A percentile compares a stretch with the other conserved stretches of the same genome.
Evolutionary conservation across 2,113 vertebrate genomes (phyloP).

Genomic region (Manacus vitellinus): DNA sequence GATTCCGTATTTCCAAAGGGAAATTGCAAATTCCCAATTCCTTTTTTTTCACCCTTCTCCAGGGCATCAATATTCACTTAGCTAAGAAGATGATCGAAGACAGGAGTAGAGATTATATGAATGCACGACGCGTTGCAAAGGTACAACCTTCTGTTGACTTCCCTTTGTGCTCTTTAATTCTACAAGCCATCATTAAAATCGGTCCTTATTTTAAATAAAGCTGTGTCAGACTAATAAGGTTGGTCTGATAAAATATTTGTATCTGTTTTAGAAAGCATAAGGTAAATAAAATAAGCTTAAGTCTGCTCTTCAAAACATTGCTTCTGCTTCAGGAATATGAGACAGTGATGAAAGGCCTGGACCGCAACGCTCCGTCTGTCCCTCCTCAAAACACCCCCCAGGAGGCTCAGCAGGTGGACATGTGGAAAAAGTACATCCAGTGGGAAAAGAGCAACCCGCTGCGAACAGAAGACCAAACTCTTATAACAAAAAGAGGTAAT

Average conservation of each 20-base stretch:
- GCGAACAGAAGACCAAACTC: slow-evolving; percentile 96
- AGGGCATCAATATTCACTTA: slow-evolving; percentile 98
- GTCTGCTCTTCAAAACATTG: background rate
- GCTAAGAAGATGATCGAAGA: slow-evolving; percentile 99
- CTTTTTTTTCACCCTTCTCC: slow-evolving; percentile 5
- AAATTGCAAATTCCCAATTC: background rate
- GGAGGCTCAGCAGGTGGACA: slow-evolving; percentile 98
- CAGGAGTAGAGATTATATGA: slow-evolving; percentile 99
- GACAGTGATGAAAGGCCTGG: slow-evolving; percentile 98
- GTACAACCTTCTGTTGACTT: slow-evolving; percentile 65
- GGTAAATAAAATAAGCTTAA: background rate
- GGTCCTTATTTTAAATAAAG: background rate
- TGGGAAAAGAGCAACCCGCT: slow-evolving; percentile 99
- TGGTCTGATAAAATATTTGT: background rate
- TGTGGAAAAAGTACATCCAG: slow-evolving; percentile 99
- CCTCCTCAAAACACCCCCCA: slow-evolving; percentile 97
- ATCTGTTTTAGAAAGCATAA: background rate
- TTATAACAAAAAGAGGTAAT: slow-evolving; percentile 98
- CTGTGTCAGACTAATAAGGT: background rate
- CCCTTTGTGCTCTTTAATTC: background rate
- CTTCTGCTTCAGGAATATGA: slow-evolving; percentile 88
- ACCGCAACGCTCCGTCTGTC: slow-evolving; percentile 96
- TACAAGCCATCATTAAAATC: background rate
- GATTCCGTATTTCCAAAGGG: background rate
- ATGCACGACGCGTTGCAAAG: slow-evolving; percentile 97